phyloP scores from a whole-genome alignment of 2,888 invertebrate species.

The Pristionchus entomophagus region DNA sequence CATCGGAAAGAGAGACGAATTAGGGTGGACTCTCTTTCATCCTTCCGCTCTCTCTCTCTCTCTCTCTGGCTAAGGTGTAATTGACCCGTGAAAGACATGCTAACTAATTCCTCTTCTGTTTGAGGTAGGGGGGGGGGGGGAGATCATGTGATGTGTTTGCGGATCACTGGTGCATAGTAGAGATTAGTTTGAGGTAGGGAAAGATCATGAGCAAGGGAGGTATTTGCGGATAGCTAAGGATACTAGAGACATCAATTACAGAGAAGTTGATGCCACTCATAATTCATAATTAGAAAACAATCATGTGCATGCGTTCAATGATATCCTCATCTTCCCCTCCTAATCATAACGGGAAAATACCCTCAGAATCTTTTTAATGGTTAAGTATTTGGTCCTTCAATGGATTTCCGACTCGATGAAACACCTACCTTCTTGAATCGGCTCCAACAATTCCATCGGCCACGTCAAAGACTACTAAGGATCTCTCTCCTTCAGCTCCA shows the following conservation, averaged over 20 bases:
- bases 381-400: background rate
- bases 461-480: conserved; percentile 20
- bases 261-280: background rate
- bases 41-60: background rate
- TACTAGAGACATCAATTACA: background rate
- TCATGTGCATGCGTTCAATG: background rate
- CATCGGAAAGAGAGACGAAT: background rate
- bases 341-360: background rate
- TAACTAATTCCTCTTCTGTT: background rate
- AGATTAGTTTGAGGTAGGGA: no score
- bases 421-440: background rate
- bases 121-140: background rate
- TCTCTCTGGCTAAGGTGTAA: background rate
- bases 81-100: no score
- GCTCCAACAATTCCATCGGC: background rate
- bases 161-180: background rate
- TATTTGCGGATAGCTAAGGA: background rate
- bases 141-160: background rate
- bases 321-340: background rate
- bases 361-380: background rate
- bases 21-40: background rate
- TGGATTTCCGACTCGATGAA: background rate
- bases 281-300: background rate
- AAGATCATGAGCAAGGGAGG: no score
- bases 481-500: background rate